phyloP scores from a whole-genome alignment of 2,888 invertebrate genomes.

The Acrobasis consociella region DNA sequence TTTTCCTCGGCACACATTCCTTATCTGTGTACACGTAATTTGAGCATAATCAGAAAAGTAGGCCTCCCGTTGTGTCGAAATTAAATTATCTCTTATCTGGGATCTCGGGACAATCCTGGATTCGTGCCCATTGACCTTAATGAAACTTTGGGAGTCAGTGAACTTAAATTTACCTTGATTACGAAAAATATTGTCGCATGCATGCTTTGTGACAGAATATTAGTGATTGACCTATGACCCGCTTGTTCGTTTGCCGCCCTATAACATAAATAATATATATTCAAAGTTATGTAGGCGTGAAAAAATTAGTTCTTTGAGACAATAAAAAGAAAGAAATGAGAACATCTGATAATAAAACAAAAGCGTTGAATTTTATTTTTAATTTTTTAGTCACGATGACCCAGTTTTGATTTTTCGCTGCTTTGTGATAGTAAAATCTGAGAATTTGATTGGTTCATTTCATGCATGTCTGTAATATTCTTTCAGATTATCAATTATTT shows the following conservation, averaged over 20 bases:
- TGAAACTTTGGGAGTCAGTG: slow-evolving; percentile 18
- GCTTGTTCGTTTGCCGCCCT: no score
- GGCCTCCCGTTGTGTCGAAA: slow-evolving; percentile 14
- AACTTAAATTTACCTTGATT: background rate
- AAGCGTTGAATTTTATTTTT: background rate
- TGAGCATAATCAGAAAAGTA: slow-evolving; percentile 12
- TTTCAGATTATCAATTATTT: no score
- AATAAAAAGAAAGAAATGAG: background rate
- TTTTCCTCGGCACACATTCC: slow-evolving; percentile 5
- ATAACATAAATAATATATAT: no score
- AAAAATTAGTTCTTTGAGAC: background rate
- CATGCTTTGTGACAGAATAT: background rate
- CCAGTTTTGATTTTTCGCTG: no score
- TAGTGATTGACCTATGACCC: no score
- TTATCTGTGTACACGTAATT: slow-evolving; percentile 10
- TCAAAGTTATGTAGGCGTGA: background rate
- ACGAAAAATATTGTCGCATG: background rate
- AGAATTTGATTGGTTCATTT: no score
- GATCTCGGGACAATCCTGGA: slow-evolving; percentile 16
- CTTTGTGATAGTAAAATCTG: no score
- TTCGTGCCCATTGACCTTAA: slow-evolving; percentile 18
- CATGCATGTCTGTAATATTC: no score
- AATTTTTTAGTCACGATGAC: no score
- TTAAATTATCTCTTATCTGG: slow-evolving; percentile 21
- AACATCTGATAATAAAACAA: background rate